Base-by-base conservation (phyloP, 2,113 vertebrate species). In the Istiophorus platypterus region DNA sequence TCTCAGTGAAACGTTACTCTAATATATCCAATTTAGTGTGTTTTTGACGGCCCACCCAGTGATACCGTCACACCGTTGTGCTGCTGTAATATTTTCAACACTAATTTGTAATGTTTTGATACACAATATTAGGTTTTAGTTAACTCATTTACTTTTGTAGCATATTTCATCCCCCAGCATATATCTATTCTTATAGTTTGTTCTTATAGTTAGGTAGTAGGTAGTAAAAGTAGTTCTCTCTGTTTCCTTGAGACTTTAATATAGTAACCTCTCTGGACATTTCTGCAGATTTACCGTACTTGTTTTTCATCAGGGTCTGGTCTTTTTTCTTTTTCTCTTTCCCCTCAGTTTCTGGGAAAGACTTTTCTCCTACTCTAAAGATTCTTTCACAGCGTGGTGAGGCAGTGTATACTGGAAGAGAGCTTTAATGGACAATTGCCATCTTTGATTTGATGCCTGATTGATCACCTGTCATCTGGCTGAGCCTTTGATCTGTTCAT, bases 401-500 rank as follows among this genome's bases (percentile, higher is more conserved):
- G 92, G 90, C 95, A 93, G 95, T 93, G 94, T 93, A 73, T 74
- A 92, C 94, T 96, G 95, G 95, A 95, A 96, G 94, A 81, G 87
- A 85, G 93, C 94, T 96, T 96, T 95, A 96, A 95, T 97, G 97
- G 96, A 96, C 96, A 96, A 91, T 96, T 96, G 96, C 96, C 96
- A 97, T 96, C 96, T 96, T 98, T 96, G 96, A 97, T 98, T 98
- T 98, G 97, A 99, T 94, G 95, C 93, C 94, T 97, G 97, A 99
- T 98, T 97, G 98, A 99, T 98, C 90, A 92, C 93, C 96, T 90
- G 96, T 98, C 98, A 97, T 95, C 93, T 89, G 91, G 70, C 81
- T 92, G 94, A 88, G 95, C 95, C 96, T 99, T 99, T 98, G 97
- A 99, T 98, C 97, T 99, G 97, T 98, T 98, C 96, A 97, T 97